Percentiles rank a stretch among this genome's conserved stretches.
Evolutionary conservation across 2,113 vertebrate species (phyloP).

Genomic region (Vicugna pacos): DNA sequence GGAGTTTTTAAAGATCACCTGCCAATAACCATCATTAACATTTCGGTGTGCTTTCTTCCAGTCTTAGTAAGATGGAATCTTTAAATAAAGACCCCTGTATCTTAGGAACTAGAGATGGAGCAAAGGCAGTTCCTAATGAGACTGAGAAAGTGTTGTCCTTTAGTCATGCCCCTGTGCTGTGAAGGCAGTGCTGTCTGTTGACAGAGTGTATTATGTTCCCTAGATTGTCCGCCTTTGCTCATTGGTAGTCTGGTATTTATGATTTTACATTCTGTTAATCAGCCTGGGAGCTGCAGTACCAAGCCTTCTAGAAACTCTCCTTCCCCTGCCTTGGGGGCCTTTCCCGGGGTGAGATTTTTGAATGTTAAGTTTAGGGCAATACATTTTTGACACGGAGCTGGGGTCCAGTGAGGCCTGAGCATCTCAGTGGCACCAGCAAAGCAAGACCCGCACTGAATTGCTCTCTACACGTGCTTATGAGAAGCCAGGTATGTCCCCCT

Average conservation of each 20-base stretch:
- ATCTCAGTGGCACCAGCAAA: background rate
- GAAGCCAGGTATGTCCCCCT: background rate
- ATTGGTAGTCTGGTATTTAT: conserved; percentile 58
- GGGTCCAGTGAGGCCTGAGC: background rate
- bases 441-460: conserved; percentile 18
- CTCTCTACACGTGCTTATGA: accelerated
- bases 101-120: conserved; percentile 41
- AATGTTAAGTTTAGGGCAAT: conserved; percentile 50
- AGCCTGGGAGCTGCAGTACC: conserved; percentile 12
- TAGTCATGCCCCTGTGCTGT: background rate
- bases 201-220: background rate
- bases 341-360: conserved; percentile 43
- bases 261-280: conserved; percentile 58
- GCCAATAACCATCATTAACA: background rate
- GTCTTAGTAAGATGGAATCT: background rate
- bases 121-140: conserved; percentile 4
- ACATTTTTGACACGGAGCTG: background rate
- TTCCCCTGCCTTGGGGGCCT: background rate
- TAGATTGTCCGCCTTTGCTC: background rate
- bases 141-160: background rate
- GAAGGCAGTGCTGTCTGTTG: background rate
- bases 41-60: background rate
- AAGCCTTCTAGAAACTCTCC: background rate
- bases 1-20: background rate
- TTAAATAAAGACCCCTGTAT: background rate